Percentiles rank a stretch among this genome's conserved stretches.
Evolutionary conservation across 1,140 invertebrate genomes (phyloP).

Genomic region (Oscheius sp.): DNA sequence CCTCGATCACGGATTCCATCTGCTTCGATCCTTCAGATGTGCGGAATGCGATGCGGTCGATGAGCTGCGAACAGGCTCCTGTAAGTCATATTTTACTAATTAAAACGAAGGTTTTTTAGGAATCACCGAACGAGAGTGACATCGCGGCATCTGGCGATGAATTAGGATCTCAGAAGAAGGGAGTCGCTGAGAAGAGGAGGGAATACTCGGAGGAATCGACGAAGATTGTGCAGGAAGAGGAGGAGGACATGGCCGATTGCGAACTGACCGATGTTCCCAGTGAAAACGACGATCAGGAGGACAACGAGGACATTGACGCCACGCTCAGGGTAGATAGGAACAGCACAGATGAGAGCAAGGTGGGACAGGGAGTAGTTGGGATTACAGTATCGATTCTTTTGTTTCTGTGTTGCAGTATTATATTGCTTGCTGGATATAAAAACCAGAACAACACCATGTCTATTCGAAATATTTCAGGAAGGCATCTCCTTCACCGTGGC

Average conservation of each 20-base stretch:
- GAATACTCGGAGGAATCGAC: not conserved
- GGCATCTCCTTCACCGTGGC: not conserved
- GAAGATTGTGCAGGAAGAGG: not conserved
- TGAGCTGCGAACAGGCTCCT: not conserved
- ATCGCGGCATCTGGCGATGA: not conserved
- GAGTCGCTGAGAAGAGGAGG: not conserved
- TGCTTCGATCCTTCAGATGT: not conserved
- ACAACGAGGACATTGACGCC: not conserved
- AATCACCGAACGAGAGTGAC: not conserved
- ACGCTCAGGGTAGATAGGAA: not conserved
- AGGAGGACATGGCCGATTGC: not conserved
- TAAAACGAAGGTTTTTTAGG: not conserved
- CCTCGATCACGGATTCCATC: slow-evolving; percentile 41
- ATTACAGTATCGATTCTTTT: no score
- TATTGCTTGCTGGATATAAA: not conserved
- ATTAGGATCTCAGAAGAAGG: not conserved
- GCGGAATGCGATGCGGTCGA: not conserved
- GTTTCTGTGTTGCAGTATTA: no score
- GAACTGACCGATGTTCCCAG: not conserved
- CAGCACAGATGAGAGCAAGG: not conserved
- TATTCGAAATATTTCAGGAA: no score
- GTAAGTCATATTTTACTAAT: not conserved
- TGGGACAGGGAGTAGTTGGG: no score
- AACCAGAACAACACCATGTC: not conserved
- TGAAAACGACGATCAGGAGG: not conserved